Conservation (phyloP, 2,797 vertebrate species). For the Dallia pectoralis region DNA sequence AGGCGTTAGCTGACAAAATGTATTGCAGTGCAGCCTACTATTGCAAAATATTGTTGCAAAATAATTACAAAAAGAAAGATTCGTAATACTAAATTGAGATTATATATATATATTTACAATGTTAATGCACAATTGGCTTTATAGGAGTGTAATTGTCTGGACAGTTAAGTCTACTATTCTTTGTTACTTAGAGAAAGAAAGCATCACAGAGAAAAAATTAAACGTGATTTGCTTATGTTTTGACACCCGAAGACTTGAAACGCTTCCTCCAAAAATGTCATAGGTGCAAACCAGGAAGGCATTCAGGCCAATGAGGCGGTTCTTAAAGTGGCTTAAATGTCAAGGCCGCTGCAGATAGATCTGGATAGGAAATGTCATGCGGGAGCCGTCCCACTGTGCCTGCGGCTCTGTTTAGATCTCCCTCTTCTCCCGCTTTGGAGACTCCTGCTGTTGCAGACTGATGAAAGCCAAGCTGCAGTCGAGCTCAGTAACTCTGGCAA, state of each 20-base stretch:
- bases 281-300: slow-evolving; percentile 48
- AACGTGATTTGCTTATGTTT: neutral
- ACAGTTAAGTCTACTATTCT: slow-evolving; percentile 9
- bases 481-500: slow-evolving; percentile 70
- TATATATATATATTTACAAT: no score
- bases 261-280: slow-evolving; percentile 56
- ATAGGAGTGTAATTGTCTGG: slow-evolving; percentile 24
- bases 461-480: slow-evolving; percentile 72
- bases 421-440: slow-evolving; percentile 69
- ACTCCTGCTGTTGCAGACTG: slow-evolving; percentile 72
- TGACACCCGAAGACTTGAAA: slow-evolving; percentile 44
- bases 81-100: no score
- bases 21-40: no score
- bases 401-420: slow-evolving; percentile 61
- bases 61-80: no score
- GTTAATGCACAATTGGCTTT: slow-evolving; percentile 10
- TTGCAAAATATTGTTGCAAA: no score
- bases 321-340: slow-evolving; percentile 80
- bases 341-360: slow-evolving; percentile 76
- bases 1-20: no score
- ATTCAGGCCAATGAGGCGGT: slow-evolving; percentile 60
- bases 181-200: slow-evolving; percentile 15
- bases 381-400: slow-evolving; percentile 72
- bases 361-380: slow-evolving; percentile 81
- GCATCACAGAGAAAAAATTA: neutral